phyloP scores from a whole-genome alignment of 2,113 vertebrate genomes.

The Xenopus laevis region DNA sequence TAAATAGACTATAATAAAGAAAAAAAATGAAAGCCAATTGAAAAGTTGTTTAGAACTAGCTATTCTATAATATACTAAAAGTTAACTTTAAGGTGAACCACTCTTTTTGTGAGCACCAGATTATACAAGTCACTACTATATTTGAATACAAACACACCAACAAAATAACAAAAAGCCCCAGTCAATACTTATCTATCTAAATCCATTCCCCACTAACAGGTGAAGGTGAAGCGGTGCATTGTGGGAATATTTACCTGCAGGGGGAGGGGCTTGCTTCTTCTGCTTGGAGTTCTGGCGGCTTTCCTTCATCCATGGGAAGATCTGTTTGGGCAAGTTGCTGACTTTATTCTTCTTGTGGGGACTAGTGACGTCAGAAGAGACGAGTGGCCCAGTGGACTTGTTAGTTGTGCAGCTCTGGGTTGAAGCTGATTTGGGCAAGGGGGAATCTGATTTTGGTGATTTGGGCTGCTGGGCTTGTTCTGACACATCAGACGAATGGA shows the following conservation, averaged over 20 bases:
- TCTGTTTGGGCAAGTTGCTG: conserved; percentile 52
- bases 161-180: no score
- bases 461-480: conserved; percentile 42
- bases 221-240: no score
- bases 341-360: conserved; percentile 55
- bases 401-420: conserved; percentile 48
- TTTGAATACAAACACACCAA: no score
- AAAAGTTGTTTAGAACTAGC: no score
- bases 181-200: no score
- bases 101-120: no score
- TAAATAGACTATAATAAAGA: no score
- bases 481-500: conserved; percentile 23
- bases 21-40: no score
- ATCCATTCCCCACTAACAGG: no score
- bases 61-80: no score
- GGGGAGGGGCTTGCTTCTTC: conserved; percentile 52
- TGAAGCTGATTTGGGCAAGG: conserved; percentile 54
- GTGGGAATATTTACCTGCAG: conserved; percentile 56
- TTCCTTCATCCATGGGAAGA: conserved; percentile 72
- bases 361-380: conserved; percentile 23
- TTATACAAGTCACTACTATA: no score
- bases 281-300: conserved; percentile 49
- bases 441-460: conserved; percentile 52
- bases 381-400: background rate
- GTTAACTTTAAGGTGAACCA: no score